Evolutionary conservation across 2,888 invertebrate species (phyloP), one percentile per base, ranked within the genome.

Genomic region (Matsumyia berberina): DNA sequence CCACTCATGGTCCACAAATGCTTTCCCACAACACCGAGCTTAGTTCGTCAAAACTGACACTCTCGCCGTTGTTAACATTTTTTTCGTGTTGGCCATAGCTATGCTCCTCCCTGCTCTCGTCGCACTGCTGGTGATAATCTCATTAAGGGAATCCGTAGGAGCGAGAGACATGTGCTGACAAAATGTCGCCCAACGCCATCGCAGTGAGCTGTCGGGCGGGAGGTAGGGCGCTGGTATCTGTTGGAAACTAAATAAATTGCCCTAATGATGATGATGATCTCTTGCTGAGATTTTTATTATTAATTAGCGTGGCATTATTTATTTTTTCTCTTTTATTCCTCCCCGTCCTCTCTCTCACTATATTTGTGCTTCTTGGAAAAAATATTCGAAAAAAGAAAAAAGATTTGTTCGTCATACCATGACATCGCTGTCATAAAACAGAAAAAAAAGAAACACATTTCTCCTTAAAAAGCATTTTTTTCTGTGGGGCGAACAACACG

Each of bases 281-380:
- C 85, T 85, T 80, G 85, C 74, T 80, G 76, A 80, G 80, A 80
- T 85, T 85, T 85, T 85, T 85, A 85, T 80, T 85, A 85, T 80
- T 85, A 85, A 85, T 85, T 85, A 85, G 80, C 74, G 17, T 76
- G 79, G 79, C 69, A 64, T 73, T 33, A 11, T 60, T 17, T 5
- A 6, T 19, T 17, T 33, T 53, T 19, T 58, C 17, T 49, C 44
- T 12, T 31, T 44, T 69, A 17, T 42, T 51, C 7, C 39, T 7
- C 37, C 53, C 6, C 15, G 9, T 46, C 31, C 24, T 39, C 51
- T 35, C 37, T 46, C 35, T 46, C 57, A n/a, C 11, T 39, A 37
- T 58, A 29, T n/a, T 8, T 51, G 51, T 37, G 6, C 33, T 62
- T 42, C 49, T 15, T 33, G 15, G 31, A 5, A 15, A 17, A 24